Base-by-base conservation (phyloP, 2,888 invertebrate species). In the Sussaba pulchella region DNA sequence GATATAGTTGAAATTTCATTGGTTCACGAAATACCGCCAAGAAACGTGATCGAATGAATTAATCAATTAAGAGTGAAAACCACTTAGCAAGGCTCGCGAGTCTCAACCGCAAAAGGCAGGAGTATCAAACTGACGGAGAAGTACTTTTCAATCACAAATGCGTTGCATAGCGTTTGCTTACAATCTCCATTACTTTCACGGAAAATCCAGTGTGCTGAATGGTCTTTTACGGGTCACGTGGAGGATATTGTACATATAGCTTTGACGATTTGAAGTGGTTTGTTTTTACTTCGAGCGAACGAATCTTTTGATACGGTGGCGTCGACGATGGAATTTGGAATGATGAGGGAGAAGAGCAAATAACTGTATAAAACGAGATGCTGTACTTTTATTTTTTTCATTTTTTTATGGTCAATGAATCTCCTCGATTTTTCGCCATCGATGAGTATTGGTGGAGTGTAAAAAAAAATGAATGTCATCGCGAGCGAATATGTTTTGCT, bases 401-500 rank as follows among this genome's bases (percentile, higher is more conserved):
- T 31, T 64, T 43, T 24, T 66, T 10, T 26, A n/a, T 9, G 12
- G 24, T 67, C 17, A 10, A 50, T 61, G 26, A 31, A 31, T 54
- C 31, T 57, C 45, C 54, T 61, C 69, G 39, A 45, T 77, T 70
- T 72, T 67, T 61, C 66, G 19, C 9, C 50, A 14, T 17, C 14
- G 59, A 71, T 77, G 64, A 59, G 47, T 39, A 71, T 77, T 77
- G 5, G 39, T n/a, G 10, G 10, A 69, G 57, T 17, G 31, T 57
- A 57, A 47, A 75, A 64, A 59, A 72, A 72, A 63, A 41, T 47
- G 14, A 36, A 14, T 45, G 54, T 50, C 61, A 73, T 69, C 73
- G 45, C 43, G 24, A n/a, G 24, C 78, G 47, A 36, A 36, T 17
- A n/a, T 21, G 43, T 69, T 78, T 67, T 69, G 26, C 39, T 17